Evolutionary conservation across 2,888 invertebrate species (phyloP), one percentile per base, ranked within the genome.

Genomic region (Pseudococcus longispinus): DNA sequence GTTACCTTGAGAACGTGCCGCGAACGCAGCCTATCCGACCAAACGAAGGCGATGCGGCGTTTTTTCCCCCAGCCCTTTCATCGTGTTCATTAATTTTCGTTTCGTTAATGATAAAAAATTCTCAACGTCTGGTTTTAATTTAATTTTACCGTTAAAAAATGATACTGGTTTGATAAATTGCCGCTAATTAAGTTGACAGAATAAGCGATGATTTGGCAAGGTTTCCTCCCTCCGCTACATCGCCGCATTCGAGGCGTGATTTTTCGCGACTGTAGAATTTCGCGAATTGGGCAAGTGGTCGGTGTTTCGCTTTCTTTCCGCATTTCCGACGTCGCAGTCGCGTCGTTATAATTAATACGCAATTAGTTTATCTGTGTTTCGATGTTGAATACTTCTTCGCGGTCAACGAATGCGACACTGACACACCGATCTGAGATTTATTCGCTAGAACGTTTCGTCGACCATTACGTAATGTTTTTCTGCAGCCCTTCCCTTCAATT

Each of bases 101-200:
- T 65, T 65, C 65, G 26, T 65, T 65, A 65, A 65, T 65, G 65
- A 65, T 26, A 65, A 65, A 65, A 65, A 65, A 65, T 65, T 65
- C 65, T 15, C 23, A 65, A 65, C 65, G 65, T 26, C 65, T 65
- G 65, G 26, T 65, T 65, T 65, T 65, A 65, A 65, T 65, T 65
- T 65, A 65, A 65, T 65, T 65, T 65, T 26, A 26, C 65, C 65
- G 65, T 65, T 65, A 65, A 65, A 65, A 65, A 65, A 65, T 65
- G 65, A 65, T 65, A 65, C 65, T 26, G 65, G 23, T 65, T 26
- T 65, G 65, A 65, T 65, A 65, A 65, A 65, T 65, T 65, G 65
- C 65, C 65, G 65, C 65, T 65, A 65, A 65, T 65, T 65, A 65
- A 65, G 65, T 65, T 65, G 65, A 65, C 65, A 65, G 65, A 65